These are phyloP conservation scores for Agelaius phoeniceus DNA, from an alignment of 2,113 vertebrate species.

Conservation along the genomic window DNA sequence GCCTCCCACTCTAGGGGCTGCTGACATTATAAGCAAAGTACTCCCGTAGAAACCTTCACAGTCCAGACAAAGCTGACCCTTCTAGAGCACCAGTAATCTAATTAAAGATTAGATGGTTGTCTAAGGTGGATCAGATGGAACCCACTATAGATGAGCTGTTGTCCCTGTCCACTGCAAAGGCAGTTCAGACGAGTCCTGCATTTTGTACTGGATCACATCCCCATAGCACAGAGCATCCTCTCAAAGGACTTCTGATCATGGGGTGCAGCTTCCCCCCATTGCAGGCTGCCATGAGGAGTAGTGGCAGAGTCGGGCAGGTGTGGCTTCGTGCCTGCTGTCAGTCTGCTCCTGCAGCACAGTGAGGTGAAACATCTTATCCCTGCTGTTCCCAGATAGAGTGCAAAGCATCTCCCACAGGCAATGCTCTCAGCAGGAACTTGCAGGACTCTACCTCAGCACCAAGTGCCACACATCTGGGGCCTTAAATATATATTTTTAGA, in stretches of 20 bases:
- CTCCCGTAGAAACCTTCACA: not conserved
- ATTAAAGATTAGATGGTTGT: not conserved
- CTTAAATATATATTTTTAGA: not conserved
- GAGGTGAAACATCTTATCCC: not conserved
- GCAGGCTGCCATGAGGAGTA: not conserved
- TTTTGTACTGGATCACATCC: not conserved
- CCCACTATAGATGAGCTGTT: not conserved
- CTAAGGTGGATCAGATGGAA: not conserved
- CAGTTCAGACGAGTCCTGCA: not conserved
- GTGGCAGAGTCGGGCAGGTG: not conserved
- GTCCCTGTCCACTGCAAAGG: not conserved
- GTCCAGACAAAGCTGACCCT: not conserved
- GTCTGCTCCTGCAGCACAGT: not conserved
- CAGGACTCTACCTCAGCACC: not conserved
- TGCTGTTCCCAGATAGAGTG: fast-evolving
- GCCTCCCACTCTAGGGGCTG: not conserved
- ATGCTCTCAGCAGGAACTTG: not conserved
- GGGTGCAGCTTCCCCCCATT: not conserved
- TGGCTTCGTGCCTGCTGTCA: not conserved
- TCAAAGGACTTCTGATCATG: not conserved
- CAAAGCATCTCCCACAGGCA: not conserved
- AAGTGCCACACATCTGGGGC: not conserved
- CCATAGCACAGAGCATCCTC: not conserved
- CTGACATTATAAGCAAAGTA: not conserved
- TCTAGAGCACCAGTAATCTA: not conserved